Conservation (phyloP, 2,888 invertebrate species). For the Geophilus truncorum region DNA sequence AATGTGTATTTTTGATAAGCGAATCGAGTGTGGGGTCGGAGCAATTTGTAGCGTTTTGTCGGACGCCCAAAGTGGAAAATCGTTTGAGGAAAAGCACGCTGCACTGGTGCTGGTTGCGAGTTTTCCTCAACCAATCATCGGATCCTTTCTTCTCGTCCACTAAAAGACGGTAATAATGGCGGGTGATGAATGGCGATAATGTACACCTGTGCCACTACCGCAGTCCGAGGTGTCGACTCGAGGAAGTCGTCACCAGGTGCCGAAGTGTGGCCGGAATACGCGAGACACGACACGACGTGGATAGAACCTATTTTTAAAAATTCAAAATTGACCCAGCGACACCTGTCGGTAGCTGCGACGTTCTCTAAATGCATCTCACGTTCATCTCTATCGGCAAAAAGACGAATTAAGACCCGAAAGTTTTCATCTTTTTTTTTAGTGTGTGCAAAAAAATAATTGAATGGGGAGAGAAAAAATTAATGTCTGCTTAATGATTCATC, state of each 20-base stretch:
- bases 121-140: slow-evolving; percentile 7
- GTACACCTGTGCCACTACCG: background rate
- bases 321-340: too few relatives aligned
- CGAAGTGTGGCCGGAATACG: background rate
- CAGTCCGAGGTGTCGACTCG: background rate
- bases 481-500: slow-evolving; percentile 1
- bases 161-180: background rate
- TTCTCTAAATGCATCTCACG: background rate
- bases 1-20: too few relatives aligned
- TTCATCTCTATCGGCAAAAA: background rate
- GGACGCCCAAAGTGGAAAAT: slow-evolving; percentile 11
- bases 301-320: too few relatives aligned
- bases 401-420: too few relatives aligned
- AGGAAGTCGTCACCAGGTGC: background rate
- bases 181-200: background rate
- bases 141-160: background rate
- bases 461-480: background rate
- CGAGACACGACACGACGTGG: too few relatives aligned
- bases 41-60: slow-evolving; percentile 1
- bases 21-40: background rate
- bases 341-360: too few relatives aligned
- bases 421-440: too few relatives aligned
- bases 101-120: background rate
- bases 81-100: background rate
- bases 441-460: background rate